phyloP scores from a whole-genome alignment of 1,140 invertebrate genomes.

The Penaeus chinensis region DNA sequence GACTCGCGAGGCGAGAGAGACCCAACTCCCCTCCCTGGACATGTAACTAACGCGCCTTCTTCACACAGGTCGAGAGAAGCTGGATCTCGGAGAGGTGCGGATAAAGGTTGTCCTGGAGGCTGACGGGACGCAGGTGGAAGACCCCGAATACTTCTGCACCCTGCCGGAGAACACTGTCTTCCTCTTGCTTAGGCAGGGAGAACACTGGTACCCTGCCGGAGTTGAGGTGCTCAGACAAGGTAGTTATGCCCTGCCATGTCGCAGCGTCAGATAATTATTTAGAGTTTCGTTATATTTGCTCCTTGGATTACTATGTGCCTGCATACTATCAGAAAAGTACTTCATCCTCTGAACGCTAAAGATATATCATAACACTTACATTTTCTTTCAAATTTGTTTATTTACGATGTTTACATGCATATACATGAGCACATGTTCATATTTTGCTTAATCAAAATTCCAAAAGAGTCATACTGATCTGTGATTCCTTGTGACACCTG shows the following conservation, averaged over 20 bases:
- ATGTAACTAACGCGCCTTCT: not conserved
- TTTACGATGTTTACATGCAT: constrained; percentile 29
- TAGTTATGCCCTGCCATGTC: constrained; percentile 25
- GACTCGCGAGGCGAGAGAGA: too few relatives aligned
- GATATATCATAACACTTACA: not conserved
- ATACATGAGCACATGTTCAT: not conserved
- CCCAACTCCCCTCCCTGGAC: too few relatives aligned
- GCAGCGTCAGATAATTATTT: not conserved
- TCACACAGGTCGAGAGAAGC: constrained; percentile 81
- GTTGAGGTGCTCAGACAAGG: constrained; percentile 64
- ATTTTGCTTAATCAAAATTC: too few relatives aligned
- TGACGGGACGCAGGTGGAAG: constrained; percentile 71
- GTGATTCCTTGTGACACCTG: not conserved
- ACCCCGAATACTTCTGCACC: constrained; percentile 70
- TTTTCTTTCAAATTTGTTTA: not conserved
- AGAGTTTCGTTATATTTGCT: not conserved
- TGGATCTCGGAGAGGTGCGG: constrained; percentile 83
- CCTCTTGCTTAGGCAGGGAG: constrained; percentile 77
- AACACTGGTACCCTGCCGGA: constrained; percentile 84
- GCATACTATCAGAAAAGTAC: not conserved
- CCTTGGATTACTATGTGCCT: not conserved
- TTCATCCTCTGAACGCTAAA: not conserved
- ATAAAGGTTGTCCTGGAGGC: constrained; percentile 74
- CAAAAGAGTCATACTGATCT: not conserved
- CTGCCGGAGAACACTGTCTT: constrained; percentile 69